Evolutionary conservation across 2,113 vertebrate genomes (phyloP).

Genomic region (Malurus elegans): DNA sequence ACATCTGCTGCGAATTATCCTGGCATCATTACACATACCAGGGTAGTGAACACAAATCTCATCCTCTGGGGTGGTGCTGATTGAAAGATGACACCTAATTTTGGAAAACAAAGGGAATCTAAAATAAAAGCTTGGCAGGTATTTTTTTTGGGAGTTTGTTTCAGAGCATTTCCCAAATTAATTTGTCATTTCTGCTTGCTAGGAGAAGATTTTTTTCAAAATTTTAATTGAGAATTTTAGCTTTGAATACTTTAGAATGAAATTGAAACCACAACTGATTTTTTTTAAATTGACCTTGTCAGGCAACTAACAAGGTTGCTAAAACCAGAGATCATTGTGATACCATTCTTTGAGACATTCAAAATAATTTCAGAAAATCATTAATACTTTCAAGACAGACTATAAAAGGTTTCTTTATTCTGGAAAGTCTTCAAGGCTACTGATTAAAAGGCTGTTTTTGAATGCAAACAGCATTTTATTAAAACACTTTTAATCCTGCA

Average conservation of each 20-base stretch:
- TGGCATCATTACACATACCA: slow-evolving; percentile 46
- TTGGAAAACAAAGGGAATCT: slow-evolving; percentile 25
- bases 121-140: not conserved
- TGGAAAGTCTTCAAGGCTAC: not conserved
- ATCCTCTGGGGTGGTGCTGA: not conserved
- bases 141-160: not conserved
- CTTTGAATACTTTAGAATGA: not conserved
- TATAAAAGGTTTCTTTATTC: not conserved
- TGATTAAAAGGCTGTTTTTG: not conserved
- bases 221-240: not conserved
- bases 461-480: not conserved
- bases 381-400: not conserved
- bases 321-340: not conserved
- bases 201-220: not conserved
- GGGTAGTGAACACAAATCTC: slow-evolving; percentile 28
- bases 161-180: not conserved
- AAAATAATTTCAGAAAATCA: not conserved
- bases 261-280: not conserved
- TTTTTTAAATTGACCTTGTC: not conserved
- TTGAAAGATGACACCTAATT: slow-evolving; percentile 35
- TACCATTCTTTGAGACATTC: not conserved
- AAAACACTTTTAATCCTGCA: not conserved
- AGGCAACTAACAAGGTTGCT: not conserved
- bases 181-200: not conserved
- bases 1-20: slow-evolving; percentile 52